Evolutionary conservation across 2,888 invertebrate genomes (phyloP).

Genomic region (Chromoteleia sp.): DNA sequence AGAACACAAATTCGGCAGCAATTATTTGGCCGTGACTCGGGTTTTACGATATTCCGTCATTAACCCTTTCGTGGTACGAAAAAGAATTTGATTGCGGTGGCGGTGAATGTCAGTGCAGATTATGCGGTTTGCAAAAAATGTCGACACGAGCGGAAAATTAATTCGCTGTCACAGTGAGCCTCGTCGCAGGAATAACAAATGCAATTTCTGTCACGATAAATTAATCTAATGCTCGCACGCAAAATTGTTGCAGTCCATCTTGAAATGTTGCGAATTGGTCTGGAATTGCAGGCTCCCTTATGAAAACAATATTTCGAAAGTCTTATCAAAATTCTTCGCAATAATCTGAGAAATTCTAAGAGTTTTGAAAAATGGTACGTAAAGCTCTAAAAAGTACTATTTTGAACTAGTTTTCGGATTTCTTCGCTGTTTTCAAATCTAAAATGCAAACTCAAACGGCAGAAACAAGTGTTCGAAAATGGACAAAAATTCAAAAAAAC

Average conservation of each 20-base stretch:
- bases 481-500: too few species aligned
- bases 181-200: slow-evolving; percentile 54
- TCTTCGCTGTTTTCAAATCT: too few species aligned
- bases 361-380: too few species aligned
- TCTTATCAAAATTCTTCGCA: too few species aligned
- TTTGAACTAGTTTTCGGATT: too few species aligned
- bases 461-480: too few species aligned
- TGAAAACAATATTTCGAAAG: background rate
- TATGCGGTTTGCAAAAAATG: slow-evolving; percentile 64
- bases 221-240: slow-evolving; percentile 43
- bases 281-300: background rate
- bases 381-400: too few species aligned
- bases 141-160: slow-evolving; percentile 63
- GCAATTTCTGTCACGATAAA: slow-evolving; percentile 59
- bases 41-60: slow-evolving; percentile 34
- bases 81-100: slow-evolving; percentile 58
- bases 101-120: slow-evolving; percentile 62
- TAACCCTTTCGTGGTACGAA: slow-evolving; percentile 46
- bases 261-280: background rate
- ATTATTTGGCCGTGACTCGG: slow-evolving; percentile 2
- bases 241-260: slow-evolving; percentile 12
- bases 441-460: too few species aligned
- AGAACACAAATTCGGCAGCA: background rate
- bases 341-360: too few species aligned
- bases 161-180: slow-evolving; percentile 51